Conservation (phyloP, 2,888 invertebrate genomes). For the Epicampocera succincta region DNA sequence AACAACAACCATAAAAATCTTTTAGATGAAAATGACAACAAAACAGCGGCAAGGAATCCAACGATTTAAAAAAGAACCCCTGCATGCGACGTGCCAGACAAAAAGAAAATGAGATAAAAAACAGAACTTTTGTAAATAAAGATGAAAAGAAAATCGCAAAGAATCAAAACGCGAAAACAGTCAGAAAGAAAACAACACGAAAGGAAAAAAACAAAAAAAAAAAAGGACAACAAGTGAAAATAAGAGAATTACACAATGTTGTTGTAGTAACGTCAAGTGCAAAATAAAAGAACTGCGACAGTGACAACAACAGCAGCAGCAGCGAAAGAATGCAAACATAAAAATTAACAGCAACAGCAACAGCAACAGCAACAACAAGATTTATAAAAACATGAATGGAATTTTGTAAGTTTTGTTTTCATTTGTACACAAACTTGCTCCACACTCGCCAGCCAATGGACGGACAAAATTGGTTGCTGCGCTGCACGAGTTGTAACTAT, state of each 20-base stretch:
- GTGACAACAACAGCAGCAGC: constrained; percentile 35
- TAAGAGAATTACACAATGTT: constrained; percentile 35
- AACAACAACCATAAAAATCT: constrained; percentile 39
- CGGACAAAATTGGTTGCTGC: constrained; percentile 12
- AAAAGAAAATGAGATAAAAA: constrained; percentile 9
- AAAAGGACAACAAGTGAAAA: constrained; percentile 37
- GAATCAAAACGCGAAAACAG: constrained; percentile 46
- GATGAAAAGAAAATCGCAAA: constrained; percentile 34
- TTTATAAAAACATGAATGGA: constrained; percentile 80
- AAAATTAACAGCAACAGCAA: constrained; percentile 34
- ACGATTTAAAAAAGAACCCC: constrained; percentile 25
- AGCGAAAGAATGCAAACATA: constrained; percentile 59
- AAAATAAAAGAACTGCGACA: constrained; percentile 51
- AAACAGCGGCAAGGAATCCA: constrained; percentile 33
- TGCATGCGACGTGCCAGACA: constrained; percentile 38
- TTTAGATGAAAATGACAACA: constrained; percentile 52
- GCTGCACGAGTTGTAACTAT: neutral
- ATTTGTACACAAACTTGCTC: constrained; percentile 68
- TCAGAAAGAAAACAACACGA: constrained; percentile 31
- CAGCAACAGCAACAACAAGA: constrained; percentile 27
- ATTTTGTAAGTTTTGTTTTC: constrained; percentile 80
- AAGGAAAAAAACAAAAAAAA: constrained; percentile 10
- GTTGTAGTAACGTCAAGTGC: constrained; percentile 57
- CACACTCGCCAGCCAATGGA: constrained; percentile 36
- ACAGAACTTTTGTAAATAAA: constrained; percentile 26